Conservation (phyloP, 2,888 invertebrate species). For the Scotopteryx bipunctaria region DNA sequence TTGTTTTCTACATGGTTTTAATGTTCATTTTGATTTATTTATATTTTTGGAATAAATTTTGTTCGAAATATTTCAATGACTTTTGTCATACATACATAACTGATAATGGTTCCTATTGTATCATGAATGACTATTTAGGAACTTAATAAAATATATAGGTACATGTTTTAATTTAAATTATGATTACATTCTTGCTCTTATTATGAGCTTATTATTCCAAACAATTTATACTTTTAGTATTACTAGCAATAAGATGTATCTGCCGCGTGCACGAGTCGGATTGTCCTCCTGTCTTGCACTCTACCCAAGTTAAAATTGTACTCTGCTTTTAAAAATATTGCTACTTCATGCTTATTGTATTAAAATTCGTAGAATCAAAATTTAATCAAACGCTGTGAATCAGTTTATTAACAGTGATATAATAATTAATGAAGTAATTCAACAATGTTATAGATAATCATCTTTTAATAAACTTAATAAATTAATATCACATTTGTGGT, state of each 20-base stretch:
- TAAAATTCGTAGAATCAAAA: conserved; percentile 24
- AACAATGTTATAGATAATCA: conserved; percentile 32
- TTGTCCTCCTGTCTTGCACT: conserved; percentile 3
- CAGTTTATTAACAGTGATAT: conserved; percentile 34
- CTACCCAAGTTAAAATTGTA: conserved; percentile 2
- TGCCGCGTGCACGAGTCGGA: conserved; percentile 15
- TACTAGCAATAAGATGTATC: conserved; percentile 29
- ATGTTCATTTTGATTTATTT: conserved; percentile 79
- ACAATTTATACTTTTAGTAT: conserved; percentile 24
- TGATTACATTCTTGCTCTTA: conserved; percentile 6
- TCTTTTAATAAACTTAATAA: conserved; percentile 57
- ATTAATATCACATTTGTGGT: conserved; percentile 78
- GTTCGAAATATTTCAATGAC: conserved; percentile 67
- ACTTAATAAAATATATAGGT: conserved; percentile 22
- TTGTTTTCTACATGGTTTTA: conserved; percentile 81
- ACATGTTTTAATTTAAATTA: conserved; percentile 8
- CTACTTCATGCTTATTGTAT: conserved; percentile 13
- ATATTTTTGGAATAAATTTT: conserved; percentile 83
- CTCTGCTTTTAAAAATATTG: conserved; percentile 4
- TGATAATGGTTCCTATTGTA: conserved; percentile 76
- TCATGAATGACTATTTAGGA: conserved; percentile 30
- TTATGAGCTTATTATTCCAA: conserved; percentile 13
- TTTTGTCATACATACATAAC: conserved; percentile 61
- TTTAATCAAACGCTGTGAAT: conserved; percentile 32
- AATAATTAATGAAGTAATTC: conserved; percentile 34